Evolutionary conservation across 2,888 invertebrate species (phyloP).

Genomic region (Dolomedes plantarius): DNA sequence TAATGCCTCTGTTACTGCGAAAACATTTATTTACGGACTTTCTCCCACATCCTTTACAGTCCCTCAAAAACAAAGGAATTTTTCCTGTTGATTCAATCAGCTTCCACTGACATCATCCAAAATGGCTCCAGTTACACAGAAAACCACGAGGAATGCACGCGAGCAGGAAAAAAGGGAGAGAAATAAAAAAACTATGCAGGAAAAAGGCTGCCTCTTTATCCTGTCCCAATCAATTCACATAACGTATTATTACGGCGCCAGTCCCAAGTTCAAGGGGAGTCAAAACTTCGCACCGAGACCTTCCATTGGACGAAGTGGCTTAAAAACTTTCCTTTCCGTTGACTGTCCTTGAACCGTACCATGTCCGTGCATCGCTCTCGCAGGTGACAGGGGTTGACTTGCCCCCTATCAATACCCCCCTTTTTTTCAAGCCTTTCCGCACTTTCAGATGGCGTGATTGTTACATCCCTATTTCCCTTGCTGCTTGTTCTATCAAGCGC

Average conservation of each 20-base stretch:
- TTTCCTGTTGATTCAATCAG: slow-evolving; percentile 14
- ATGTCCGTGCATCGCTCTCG: slow-evolving; percentile 25
- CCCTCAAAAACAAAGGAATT: slow-evolving; percentile 12
- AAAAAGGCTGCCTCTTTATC: slow-evolving; percentile 27
- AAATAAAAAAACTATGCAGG: slow-evolving; percentile 13
- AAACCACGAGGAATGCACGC: slow-evolving; percentile 10
- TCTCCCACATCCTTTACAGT: neutral
- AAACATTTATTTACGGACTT: neutral
- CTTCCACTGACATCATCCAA: slow-evolving; percentile 3
- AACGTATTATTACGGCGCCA: slow-evolving; percentile 51
- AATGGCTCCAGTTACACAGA: slow-evolving; percentile 15
- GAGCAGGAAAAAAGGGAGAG: slow-evolving; percentile 4
- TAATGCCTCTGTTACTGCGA: neutral
- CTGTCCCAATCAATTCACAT: slow-evolving; percentile 35
- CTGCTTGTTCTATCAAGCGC: neutral
- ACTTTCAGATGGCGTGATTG: slow-evolving; percentile 39
- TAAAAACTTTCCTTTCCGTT: slow-evolving; percentile 42
- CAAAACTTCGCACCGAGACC: slow-evolving; percentile 23
- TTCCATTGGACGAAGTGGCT: slow-evolving; percentile 32
- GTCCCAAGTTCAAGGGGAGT: slow-evolving; percentile 55
- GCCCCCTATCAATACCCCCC: neutral
- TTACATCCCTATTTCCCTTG: slow-evolving; percentile 18
- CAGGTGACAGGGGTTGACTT: slow-evolving; percentile 25
- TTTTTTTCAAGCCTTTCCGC: slow-evolving; percentile 27
- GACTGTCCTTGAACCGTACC: slow-evolving; percentile 59